Evolutionary conservation across 2,113 vertebrate species (phyloP).

Genomic region (Crotalus horridus): DNA sequence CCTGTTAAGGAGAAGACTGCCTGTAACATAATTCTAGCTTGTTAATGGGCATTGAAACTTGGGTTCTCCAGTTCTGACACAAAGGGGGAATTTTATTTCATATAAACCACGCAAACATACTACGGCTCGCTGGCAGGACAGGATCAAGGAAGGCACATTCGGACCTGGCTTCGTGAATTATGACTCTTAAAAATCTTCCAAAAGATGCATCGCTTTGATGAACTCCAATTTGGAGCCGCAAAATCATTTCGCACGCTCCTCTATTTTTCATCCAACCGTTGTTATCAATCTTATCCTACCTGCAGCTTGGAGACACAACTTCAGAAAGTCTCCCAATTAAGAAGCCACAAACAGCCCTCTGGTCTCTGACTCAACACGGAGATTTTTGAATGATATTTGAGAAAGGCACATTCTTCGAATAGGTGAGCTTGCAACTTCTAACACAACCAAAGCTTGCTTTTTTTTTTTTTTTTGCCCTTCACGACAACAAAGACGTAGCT

Average conservation of each 20-base stretch:
- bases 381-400: not conserved
- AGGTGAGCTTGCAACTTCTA: not conserved
- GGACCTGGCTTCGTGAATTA: too few relatives aligned
- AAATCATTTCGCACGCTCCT: not conserved
- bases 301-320: not conserved
- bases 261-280: not conserved
- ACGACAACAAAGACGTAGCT: not conserved
- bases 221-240: not conserved
- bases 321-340: not conserved
- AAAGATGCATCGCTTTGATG: not conserved
- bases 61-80: not conserved
- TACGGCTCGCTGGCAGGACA: too few relatives aligned
- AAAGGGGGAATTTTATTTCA: not conserved
- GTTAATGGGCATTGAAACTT: not conserved
- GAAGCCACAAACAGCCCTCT: not conserved
- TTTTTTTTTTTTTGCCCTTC: not conserved
- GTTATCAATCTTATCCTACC: not conserved
- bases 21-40: not conserved
- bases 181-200: not conserved
- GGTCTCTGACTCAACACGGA: not conserved
- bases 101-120: not conserved
- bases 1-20: too few relatives aligned
- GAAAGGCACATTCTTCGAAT: not conserved
- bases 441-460: too few relatives aligned
- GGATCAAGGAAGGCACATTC: not conserved